These are phyloP conservation scores for Euclidia mi DNA, from an alignment of 2,888 invertebrate species.

Conservation along the genomic window DNA sequence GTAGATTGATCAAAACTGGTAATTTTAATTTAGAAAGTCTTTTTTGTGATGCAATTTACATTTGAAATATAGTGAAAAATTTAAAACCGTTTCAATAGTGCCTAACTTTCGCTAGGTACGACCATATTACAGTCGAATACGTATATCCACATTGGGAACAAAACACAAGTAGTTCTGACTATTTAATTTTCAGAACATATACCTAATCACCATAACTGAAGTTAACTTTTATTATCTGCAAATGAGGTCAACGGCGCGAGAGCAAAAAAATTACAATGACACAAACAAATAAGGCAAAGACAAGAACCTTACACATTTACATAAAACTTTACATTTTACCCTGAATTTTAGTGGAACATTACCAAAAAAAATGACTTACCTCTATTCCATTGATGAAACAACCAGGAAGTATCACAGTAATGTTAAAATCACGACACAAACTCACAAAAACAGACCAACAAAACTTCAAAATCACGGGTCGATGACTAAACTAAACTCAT, in stretches of 20 bases:
- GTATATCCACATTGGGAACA: background rate
- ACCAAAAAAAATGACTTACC: slow-evolving; percentile 42
- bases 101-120: too few species aligned
- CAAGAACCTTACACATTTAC: slow-evolving; percentile 28
- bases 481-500: slow-evolving; percentile 64
- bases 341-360: slow-evolving; percentile 21
- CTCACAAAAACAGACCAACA: slow-evolving; percentile 60
- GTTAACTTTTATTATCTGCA: slow-evolving; percentile 46
- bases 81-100: too few species aligned
- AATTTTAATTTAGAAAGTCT: too few species aligned
- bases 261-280: slow-evolving; percentile 70
- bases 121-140: too few species aligned
- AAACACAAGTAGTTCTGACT: slow-evolving; percentile 10
- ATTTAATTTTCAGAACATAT: slow-evolving; percentile 38
- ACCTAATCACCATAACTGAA: slow-evolving; percentile 45
- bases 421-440: slow-evolving; percentile 35
- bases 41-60: too few species aligned
- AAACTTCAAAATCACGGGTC: slow-evolving; percentile 50
- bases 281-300: slow-evolving; percentile 66
- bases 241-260: slow-evolving; percentile 69
- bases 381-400: slow-evolving; percentile 17
- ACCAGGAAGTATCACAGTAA: slow-evolving; percentile 25
- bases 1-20: too few species aligned
- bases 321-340: slow-evolving; percentile 31
- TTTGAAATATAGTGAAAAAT: too few species aligned